These are phyloP conservation scores for Bergia puertoricense DNA, from an alignment of 92 coral and sea anemone genomes.

Conservation along the genomic window DNA sequence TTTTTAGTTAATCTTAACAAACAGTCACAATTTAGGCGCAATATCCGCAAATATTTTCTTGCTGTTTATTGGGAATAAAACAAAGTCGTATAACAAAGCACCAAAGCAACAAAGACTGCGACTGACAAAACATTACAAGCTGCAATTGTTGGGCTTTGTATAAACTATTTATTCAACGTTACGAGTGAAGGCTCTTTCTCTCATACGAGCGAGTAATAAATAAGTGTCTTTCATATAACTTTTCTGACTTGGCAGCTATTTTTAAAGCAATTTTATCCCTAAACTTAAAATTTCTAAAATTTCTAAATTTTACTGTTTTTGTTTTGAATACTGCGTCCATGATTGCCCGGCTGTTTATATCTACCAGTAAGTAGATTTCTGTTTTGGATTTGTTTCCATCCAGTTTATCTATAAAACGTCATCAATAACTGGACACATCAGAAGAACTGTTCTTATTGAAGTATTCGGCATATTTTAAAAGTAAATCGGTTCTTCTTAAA, in stretches of 20 bases:
- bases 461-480: neutral
- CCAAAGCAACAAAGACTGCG: neutral
- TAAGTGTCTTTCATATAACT: neutral
- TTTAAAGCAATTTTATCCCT: neutral
- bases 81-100: neutral
- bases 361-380: neutral
- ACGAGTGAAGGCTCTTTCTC: too few species aligned
- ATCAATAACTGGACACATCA: neutral
- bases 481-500: neutral
- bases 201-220: neutral
- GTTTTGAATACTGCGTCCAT: neutral
- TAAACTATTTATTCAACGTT: neutral
- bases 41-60: neutral
- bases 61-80: constrained; percentile 4
- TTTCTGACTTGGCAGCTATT: neutral
- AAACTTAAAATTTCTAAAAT: neutral
- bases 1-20: too few species aligned
- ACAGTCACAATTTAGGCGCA: neutral
- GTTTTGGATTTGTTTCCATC: neutral
- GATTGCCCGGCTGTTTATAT: neutral
- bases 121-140: neutral
- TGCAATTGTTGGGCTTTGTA: neutral
- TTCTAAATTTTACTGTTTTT: neutral
- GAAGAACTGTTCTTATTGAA: neutral
- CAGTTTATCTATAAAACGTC: neutral